Conservation (phyloP, 1,140 invertebrate genomes). For the Leptoteleia sp. region DNA sequence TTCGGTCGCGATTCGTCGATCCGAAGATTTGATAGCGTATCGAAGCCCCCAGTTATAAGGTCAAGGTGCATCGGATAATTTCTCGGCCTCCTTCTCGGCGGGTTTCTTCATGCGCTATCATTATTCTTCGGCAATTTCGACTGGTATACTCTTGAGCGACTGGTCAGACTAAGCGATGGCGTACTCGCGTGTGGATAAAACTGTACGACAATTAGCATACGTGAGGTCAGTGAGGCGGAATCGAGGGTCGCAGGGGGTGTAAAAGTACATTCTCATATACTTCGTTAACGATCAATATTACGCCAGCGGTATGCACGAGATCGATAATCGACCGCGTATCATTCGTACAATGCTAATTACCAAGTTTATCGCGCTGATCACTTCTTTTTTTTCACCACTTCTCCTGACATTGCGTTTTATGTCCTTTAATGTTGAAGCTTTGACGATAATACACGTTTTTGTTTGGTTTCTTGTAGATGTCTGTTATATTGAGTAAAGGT, state of each 20-base stretch:
- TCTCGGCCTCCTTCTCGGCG: constrained; percentile 44
- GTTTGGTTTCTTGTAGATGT: no score
- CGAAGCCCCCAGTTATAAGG: constrained; percentile 44
- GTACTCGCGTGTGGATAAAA: constrained; percentile 77
- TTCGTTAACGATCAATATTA: constrained; percentile 49
- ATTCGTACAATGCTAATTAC: constrained; percentile 30
- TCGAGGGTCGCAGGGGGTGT: constrained; percentile 44
- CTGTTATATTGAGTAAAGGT: no score
- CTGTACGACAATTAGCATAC: constrained; percentile 76
- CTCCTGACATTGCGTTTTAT: background rate
- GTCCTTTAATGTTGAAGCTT: background rate
- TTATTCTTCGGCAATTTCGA: constrained; percentile 58
- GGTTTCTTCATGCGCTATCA: constrained; percentile 50
- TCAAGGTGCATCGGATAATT: constrained; percentile 61
- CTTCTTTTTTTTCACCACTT: constrained; percentile 7
- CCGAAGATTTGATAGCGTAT: constrained; percentile 34
- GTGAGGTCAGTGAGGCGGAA: constrained; percentile 71
- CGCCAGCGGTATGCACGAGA: constrained; percentile 19
- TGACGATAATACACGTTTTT: no score
- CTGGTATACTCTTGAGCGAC: constrained; percentile 35
- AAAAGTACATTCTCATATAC: constrained; percentile 57
- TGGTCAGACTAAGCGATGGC: constrained; percentile 64
- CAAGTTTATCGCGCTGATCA: constrained; percentile 18
- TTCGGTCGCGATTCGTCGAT: constrained; percentile 32
- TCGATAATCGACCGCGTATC: constrained; percentile 54